These are phyloP conservation scores for Ageneiosus marmoratus DNA, from an alignment of 2,113 vertebrate genomes.

Conservation along the genomic window DNA sequence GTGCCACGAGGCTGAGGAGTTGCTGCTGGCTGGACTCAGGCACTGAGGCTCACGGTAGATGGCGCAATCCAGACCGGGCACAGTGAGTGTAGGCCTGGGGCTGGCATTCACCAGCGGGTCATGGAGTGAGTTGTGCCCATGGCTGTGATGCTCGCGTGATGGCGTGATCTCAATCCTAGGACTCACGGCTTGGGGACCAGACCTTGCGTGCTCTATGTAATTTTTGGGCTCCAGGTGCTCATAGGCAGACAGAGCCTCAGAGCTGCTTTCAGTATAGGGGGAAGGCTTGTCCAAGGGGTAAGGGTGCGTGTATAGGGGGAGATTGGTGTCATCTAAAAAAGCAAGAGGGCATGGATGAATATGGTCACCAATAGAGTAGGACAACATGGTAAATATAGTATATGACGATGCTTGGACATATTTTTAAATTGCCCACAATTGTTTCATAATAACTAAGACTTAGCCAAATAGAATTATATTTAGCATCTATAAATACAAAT, in stretches of 20 bases:
- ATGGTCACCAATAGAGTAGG: not conserved
- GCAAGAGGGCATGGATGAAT: conserved; percentile 1
- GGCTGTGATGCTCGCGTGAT: conserved; percentile 91
- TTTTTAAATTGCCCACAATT: too few species aligned
- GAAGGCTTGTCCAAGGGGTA: conserved; percentile 82
- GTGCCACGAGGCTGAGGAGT: conserved; percentile 98
- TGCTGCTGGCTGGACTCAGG: conserved; percentile 97
- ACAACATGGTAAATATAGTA: not conserved
- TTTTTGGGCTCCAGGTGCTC: conserved; percentile 82
- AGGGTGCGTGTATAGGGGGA: conserved; percentile 79
- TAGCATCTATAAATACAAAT: not conserved
- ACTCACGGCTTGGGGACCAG: conserved; percentile 82
- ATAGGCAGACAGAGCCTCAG: conserved; percentile 81
- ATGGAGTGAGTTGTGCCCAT: conserved; percentile 84
- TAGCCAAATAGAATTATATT: not conserved
- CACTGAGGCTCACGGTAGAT: conserved; percentile 93
- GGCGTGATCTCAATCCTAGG: conserved; percentile 97
- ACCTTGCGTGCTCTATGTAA: conserved; percentile 79
- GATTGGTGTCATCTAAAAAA: conserved; percentile 87
- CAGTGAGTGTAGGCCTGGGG: conserved; percentile 89
- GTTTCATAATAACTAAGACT: not conserved
- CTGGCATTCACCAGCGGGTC: conserved; percentile 82
- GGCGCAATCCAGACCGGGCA: conserved; percentile 85
- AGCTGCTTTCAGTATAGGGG: conserved; percentile 72
- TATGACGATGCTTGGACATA: not conserved